Conservation (phyloP, 2,113 vertebrate genomes). For the Eudyptes chrysolophus region DNA sequence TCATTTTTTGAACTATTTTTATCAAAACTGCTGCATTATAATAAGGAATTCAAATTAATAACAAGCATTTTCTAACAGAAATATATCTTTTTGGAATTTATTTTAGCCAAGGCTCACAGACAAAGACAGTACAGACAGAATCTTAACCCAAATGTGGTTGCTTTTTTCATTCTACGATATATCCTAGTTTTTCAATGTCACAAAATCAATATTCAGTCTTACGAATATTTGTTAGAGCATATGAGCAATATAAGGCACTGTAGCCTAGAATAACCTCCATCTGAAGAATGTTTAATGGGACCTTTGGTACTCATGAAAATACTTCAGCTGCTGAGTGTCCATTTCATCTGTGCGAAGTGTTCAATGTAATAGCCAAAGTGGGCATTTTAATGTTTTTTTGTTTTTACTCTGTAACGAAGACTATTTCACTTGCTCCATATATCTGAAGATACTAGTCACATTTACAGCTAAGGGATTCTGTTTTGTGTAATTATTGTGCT, state of each 20-base stretch:
- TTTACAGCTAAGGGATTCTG: neutral
- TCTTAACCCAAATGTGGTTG: neutral
- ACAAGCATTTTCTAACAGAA: neutral
- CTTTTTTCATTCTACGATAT: neutral
- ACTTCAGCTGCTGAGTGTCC: neutral
- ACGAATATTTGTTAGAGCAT: neutral
- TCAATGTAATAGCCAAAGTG: neutral
- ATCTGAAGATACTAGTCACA: neutral
- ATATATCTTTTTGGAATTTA: neutral
- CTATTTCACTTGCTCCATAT: neutral
- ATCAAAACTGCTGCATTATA: neutral
- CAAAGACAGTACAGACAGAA: neutral
- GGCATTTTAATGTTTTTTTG: neutral
- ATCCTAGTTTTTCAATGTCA: neutral
- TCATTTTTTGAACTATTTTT: neutral
- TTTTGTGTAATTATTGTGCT: neutral
- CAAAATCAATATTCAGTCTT: neutral
- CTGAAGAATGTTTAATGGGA: neutral
- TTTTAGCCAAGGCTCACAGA: neutral
- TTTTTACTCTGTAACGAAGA: neutral
- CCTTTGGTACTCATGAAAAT: neutral
- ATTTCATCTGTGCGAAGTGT: neutral
- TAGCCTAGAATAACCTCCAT: neutral
- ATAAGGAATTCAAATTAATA: neutral
- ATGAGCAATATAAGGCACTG: neutral